Conservation (phyloP, 2,888 invertebrate genomes). For the Epinotia ramella region DNA sequence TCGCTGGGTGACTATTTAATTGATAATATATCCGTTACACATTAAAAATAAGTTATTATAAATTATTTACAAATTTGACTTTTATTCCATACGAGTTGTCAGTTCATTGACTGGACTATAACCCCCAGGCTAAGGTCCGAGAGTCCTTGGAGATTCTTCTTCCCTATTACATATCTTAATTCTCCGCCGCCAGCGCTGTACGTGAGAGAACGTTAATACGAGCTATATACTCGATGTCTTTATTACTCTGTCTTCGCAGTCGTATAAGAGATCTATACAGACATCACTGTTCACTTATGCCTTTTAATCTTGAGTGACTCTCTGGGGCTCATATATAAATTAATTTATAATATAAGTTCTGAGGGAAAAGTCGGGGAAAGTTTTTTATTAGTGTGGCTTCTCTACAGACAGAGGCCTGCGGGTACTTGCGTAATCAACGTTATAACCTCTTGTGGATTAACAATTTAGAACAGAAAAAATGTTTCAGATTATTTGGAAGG, state of each 20-base stretch:
- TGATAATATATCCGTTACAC: too few relatives aligned
- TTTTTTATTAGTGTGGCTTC: slow-evolving; percentile 11
- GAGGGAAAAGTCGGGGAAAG: slow-evolving; percentile 37
- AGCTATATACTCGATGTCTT: slow-evolving; percentile 34
- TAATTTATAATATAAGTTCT: slow-evolving; percentile 37
- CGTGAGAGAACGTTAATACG: slow-evolving; percentile 48
- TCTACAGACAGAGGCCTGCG: slow-evolving; percentile 4
- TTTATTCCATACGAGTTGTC: too few relatives aligned
- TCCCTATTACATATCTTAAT: slow-evolving; percentile 48
- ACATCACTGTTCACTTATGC: not conserved
- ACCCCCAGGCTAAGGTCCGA: slow-evolving; percentile 23
- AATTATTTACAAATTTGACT: too few relatives aligned
- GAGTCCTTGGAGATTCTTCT: slow-evolving; percentile 42
- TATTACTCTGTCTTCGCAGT: slow-evolving; percentile 36
- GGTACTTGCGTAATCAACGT: not conserved
- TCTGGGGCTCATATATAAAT: slow-evolving; percentile 35
- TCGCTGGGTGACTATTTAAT: too few relatives aligned
- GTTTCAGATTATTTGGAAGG: not conserved
- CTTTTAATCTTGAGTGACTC: not conserved
- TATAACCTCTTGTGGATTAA: not conserved
- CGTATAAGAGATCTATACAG: slow-evolving; percentile 7
- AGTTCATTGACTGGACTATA: too few relatives aligned
- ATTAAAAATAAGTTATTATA: too few relatives aligned
- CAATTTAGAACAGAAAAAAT: not conserved
- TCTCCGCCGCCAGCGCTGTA: slow-evolving; percentile 43